Evolutionary conservation across 2,888 invertebrate species (phyloP), one percentile per base, ranked within the genome.

Genomic region (Mythimna albipuncta): DNA sequence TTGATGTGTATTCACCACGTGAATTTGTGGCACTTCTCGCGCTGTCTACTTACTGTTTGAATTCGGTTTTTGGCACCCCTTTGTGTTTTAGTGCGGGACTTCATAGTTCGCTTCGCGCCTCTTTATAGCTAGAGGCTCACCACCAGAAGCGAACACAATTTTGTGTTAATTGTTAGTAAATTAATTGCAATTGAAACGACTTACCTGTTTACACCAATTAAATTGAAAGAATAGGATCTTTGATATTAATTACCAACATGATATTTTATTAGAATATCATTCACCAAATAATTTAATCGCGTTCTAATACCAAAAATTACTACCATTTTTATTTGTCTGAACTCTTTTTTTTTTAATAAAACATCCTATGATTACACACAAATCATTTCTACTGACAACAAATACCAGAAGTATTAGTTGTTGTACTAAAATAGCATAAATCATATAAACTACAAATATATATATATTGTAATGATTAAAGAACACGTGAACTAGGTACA

Each of bases 1-100:
- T 86, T 89, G 88, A 89, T 84, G 74, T 77, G 83, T 82, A 86
- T 87, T 86, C 84, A 69, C 55, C 63, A 75, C 68, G 70, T 84
- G 82, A 82, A 87, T 86, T 86, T 79, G 76, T 81, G 71, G 68
- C 66, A 79, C 76, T 83, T 82, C 77, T 72, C 75, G 59, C 64
- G 69, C 47, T 64, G 52, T 72, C 70, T 63, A 44, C 35, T 68
- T 59, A 52, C 72, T 62, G 78, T 71, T 59, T 65, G 54, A 79
- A 75, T 76, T 68, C 72, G 64, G 52, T 70, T 82, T 80, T 85
- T 66, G 82, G 68, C 70, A 61, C n/a, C 58, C 26, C 21, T 73
- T 72, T 83, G 61, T 77, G 64, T 19, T 69, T 52, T n/a, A 2
- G n/a, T 52, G 50, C 9, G 50, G n/a, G 7, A 52, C 47, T 52